A percentile compares a stretch with the other conserved stretches of the same genome.
phyloP scores from a whole-genome alignment of 2,888 invertebrate species.

The Agrenia bidenticulata region DNA sequence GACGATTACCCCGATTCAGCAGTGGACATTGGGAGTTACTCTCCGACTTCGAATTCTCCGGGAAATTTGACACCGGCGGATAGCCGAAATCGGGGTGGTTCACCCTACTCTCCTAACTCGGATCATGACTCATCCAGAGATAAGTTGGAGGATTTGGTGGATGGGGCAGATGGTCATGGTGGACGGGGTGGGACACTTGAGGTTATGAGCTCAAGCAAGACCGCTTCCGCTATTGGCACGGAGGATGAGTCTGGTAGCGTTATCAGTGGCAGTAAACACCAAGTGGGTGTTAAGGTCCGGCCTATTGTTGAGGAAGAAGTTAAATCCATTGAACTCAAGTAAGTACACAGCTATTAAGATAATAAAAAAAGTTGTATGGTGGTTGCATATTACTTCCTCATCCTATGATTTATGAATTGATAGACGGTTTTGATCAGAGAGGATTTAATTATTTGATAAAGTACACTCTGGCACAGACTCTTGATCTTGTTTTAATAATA shows the following conservation, averaged over 20 bases:
- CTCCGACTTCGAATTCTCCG: constrained; percentile 37
- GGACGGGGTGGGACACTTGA: neutral
- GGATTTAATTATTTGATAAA: too few species aligned
- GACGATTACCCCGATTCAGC: constrained; percentile 45
- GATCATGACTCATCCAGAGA: constrained; percentile 4
- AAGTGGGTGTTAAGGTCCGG: constrained; percentile 26
- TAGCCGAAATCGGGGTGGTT: neutral
- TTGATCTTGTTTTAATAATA: too few species aligned
- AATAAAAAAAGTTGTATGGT: neutral
- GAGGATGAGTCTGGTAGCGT: neutral
- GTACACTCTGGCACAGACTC: too few species aligned
- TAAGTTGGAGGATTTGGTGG: neutral
- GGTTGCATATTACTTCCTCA: constrained; percentile 1
- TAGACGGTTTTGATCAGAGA: too few species aligned
- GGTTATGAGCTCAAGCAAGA: neutral
- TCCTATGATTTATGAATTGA: too few species aligned
- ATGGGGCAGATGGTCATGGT: neutral
- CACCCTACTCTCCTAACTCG: constrained; percentile 12
- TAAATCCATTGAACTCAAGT: constrained; percentile 29
- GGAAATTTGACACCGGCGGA: constrained; percentile 43
- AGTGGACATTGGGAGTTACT: constrained; percentile 38
- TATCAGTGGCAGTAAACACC: neutral
- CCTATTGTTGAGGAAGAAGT: constrained; percentile 43
- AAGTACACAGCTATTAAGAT: neutral
- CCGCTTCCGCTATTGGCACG: neutral